phyloP scores from a whole-genome alignment of 2,888 invertebrate species.

The Ceratothoa steindachneri region DNA sequence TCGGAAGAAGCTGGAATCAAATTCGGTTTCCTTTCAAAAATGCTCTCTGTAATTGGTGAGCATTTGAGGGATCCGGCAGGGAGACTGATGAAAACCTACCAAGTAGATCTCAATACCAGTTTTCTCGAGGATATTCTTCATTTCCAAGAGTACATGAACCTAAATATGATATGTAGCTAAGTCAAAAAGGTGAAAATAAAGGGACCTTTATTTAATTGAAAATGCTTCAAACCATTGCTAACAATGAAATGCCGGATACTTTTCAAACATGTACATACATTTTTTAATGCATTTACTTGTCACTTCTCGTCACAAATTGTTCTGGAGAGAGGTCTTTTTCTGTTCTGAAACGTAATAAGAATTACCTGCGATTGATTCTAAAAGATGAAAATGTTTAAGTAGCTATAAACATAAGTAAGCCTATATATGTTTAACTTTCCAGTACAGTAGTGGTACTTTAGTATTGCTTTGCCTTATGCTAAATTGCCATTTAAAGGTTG shows the following conservation, averaged over 20 bases:
- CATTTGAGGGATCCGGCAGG: constrained; percentile 15
- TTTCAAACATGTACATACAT: constrained; percentile 16
- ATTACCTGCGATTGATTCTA: neutral
- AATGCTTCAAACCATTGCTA: no score
- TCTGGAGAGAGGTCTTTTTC: no score
- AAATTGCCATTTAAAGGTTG: no score
- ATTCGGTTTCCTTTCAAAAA: no score
- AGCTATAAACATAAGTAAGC: neutral
- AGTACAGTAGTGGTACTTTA: no score
- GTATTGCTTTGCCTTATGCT: no score
- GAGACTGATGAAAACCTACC: constrained; percentile 14
- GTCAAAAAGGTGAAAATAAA: constrained; percentile 17
- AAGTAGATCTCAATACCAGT: constrained; percentile 13
- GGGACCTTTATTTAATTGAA: constrained; percentile 18
- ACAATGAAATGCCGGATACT: constrained; percentile 21
- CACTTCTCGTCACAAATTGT: no score
- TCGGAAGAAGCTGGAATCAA: no score
- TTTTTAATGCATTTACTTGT: neutral
- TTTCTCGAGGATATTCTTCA: no score
- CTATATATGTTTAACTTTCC: neutral
- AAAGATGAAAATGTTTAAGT: neutral
- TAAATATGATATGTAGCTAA: constrained; percentile 14
- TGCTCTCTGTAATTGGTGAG: neutral
- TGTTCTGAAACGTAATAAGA: neutral
- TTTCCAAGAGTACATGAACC: no score